Conservation (phyloP, 2,113 vertebrate genomes). For the Chrysochloris asiatica region DNA sequence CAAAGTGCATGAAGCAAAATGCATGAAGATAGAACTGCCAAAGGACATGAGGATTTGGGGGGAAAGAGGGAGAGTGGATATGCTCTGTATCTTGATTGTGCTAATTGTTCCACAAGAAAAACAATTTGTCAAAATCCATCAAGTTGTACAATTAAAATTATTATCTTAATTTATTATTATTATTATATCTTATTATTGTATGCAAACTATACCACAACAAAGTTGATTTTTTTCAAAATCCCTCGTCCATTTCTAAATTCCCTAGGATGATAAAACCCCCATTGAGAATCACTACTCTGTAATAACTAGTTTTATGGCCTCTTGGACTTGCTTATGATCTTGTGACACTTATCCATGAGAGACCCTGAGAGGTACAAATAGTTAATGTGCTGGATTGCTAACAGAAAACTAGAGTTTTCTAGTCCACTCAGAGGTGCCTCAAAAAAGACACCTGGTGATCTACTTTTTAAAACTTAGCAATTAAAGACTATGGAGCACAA, state of each 20-base stretch:
- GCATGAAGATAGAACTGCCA: not conserved
- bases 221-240: not conserved
- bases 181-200: not conserved
- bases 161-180: no score
- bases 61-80: fast-evolving
- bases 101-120: not conserved
- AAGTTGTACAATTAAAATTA: not conserved
- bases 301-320: fast-evolving
- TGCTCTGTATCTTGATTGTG: not conserved
- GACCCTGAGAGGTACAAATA: not conserved
- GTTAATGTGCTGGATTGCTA: not conserved
- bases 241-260: not conserved
- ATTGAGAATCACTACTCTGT: not conserved
- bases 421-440: not conserved
- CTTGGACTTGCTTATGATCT: no score
- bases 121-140: not conserved
- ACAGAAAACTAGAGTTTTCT: not conserved
- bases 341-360: not conserved
- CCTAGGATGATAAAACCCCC: not conserved
- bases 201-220: not conserved
- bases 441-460: not conserved
- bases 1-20: not conserved
- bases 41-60: not conserved
- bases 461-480: not conserved
- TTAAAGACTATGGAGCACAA: not conserved